Evolutionary conservation across 2,797 vertebrate species (phyloP), one percentile per base, ranked within the genome.

Genomic region (Thaleichthys pacificus): DNA sequence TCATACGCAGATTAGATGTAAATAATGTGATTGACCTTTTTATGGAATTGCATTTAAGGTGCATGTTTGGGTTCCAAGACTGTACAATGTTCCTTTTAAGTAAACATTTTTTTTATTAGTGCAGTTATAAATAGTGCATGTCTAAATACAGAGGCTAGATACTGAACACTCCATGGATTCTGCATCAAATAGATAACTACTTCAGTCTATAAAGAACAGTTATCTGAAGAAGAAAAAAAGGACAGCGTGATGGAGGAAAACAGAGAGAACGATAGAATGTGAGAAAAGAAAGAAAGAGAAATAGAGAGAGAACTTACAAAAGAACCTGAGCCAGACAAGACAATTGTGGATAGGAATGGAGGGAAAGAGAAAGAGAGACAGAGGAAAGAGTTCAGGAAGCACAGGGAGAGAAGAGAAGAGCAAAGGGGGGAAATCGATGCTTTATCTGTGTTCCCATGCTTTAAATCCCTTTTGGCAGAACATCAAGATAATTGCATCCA

Each of bases 391-490:
- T 60, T 60, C 49, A 67, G 71, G 5, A 30, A 7, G 38, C 38
- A 24, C 26, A 35, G 26, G 38, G 38, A 28, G 28, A 70, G 76
- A 64, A 60, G 68, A 70, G 67, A 24, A 65, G 62, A 69, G 76
- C 30, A 62, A 38, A 66, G 22, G 19, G 32, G 47, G n/a, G 47
- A 79, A 72, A 75, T 78, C 77, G 54, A 80, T 77, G 70, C 63
- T 75, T 77, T 77, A 79, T 83, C 75, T 79, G 77, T 74, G 77
- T 83, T 68, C 69, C 73, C 58, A 75, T 82, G 74, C 60, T n/a
- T 85, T 83, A 83, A 83, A 83, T 79, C 70, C 71, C 77, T 70
- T 82, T 77, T 78, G 72, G 74, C 77, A 76, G 76, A 81, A 80
- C 80, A 83, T 80, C 68, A 73, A 82, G 74, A 80, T 81, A 82